phyloP scores from a whole-genome alignment of 2,113 vertebrate species.

The Colaptes auratus region DNA sequence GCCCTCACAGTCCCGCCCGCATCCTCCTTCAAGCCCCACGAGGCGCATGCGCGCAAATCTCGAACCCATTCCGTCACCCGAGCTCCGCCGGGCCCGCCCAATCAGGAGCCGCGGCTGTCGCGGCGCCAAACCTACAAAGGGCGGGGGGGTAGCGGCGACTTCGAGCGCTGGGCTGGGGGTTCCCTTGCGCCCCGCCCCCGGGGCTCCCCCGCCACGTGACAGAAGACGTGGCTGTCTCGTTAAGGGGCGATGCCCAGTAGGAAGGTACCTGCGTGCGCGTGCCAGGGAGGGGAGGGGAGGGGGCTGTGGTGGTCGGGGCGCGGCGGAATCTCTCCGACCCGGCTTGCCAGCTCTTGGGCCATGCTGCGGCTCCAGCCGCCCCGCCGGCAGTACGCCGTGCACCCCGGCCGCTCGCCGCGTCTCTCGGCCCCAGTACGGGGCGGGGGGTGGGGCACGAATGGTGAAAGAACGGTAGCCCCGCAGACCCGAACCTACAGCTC shows the following conservation, averaged over 20 bases:
- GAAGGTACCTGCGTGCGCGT: constrained; percentile 24
- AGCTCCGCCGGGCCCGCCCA: rapidly evolving
- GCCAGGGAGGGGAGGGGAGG: not conserved
- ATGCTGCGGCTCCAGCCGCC: not conserved
- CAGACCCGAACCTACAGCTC: not conserved
- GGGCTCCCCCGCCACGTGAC: constrained; percentile 22
- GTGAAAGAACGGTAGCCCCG: not conserved
- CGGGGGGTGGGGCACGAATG: not conserved
- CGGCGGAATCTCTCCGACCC: too few relatives aligned
- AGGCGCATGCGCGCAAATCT: rapidly evolving
- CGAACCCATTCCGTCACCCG: not conserved
- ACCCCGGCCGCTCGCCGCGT: not conserved
- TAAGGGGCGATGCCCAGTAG: constrained; percentile 32
- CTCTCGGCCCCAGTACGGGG: not conserved
- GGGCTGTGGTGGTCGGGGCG: not conserved
- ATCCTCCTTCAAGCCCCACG: not conserved
- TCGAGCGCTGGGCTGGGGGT: not conserved
- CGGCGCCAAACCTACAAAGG: constrained; percentile 41
- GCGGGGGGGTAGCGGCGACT: not conserved
- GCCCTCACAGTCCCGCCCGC: too few relatives aligned
- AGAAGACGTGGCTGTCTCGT: not conserved
- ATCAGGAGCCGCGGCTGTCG: not conserved
- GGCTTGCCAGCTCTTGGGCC: not conserved
- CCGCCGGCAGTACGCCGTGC: too few relatives aligned
- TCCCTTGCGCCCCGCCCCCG: not conserved